Evolutionary conservation across 2,888 invertebrate genomes (phyloP).

Genomic region (Oligia fasciuncula): DNA sequence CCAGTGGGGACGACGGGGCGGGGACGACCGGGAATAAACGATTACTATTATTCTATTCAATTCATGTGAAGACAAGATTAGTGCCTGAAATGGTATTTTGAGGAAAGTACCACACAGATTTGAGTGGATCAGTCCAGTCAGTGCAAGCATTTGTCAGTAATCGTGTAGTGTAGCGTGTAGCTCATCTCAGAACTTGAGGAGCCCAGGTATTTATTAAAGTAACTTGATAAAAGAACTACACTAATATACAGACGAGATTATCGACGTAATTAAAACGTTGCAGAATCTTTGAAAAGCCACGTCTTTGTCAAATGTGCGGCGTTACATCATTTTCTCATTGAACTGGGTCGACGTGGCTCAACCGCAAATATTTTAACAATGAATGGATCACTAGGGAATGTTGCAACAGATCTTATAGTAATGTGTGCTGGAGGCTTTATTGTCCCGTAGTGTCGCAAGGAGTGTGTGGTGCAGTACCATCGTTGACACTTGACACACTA

Average conservation of each 20-base stretch:
- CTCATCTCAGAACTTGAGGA: no score
- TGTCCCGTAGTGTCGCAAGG: constrained; percentile 23
- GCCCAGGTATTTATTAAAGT: no score
- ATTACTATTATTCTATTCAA: no score
- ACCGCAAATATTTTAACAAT: constrained; percentile 51
- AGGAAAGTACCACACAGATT: no score
- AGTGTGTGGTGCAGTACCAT: not conserved
- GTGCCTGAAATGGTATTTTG: no score
- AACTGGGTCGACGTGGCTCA: constrained; percentile 61
- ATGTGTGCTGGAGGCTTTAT: not conserved
- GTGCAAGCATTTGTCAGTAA: no score
- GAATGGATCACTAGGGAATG: constrained; percentile 45
- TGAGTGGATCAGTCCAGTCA: no score
- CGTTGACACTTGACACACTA: not conserved
- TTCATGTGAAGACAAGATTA: no score
- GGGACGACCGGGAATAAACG: no score
- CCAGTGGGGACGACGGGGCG: no score
- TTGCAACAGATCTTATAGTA: constrained; percentile 32
- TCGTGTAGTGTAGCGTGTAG: no score
- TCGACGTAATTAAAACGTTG: constrained; percentile 25
- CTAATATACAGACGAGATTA: not conserved
- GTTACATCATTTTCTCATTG: constrained; percentile 64
- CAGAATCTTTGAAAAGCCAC: constrained; percentile 10
- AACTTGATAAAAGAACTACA: not conserved
- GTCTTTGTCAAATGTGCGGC: constrained; percentile 36